Evolutionary conservation across 2,797 vertebrate species (phyloP), one percentile per base, ranked within the genome.

Genomic region (Bovichtus diacanthus): DNA sequence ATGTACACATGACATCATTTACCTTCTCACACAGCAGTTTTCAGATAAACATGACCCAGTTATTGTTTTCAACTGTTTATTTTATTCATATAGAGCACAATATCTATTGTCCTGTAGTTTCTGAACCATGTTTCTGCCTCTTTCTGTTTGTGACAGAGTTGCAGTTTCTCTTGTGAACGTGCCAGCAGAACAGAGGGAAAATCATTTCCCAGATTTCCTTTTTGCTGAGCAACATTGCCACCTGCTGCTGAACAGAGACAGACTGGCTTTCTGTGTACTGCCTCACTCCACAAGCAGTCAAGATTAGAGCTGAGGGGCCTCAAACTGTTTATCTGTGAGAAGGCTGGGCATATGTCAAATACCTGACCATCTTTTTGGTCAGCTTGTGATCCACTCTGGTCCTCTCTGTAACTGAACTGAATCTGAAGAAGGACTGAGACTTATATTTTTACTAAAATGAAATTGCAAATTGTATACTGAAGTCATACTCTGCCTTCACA

Each of bases 201-300:
- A 43, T 72, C 23, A 9, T 63, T 58, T 62, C 49, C 56, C 27
- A 74, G 65, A 56, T 44, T 75, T 77, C 4, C 53, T 49, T 47
- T 83, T 39, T 39, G 47, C 73, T 78, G 6, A 68, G 66, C 88
- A 90, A 92, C 76, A 86, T 70, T 69, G 91, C 91, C 91, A 71
- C 79, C 93, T 92, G 84, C 70, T 92, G 92, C 76, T 78, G 12
- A 51, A 38, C 16, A 64, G 9, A 36, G 34, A 72, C 56, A 46
- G 4, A 66, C 49, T 18, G 31, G 16, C n/a, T 64, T 9, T 4
- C 7, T 6, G 31, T 13, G 29, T 6, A 16, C 34, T 34, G 31
- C 9, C 18, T 47, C 1, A 18, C 41, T 64, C 4, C 43, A 12
- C 4, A 31, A 44, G 34, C 18, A 43, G n/a, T 41, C 10, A 4